These are phyloP conservation scores for Tenthredo livida DNA, from an alignment of 2,888 invertebrate genomes.

Conservation along the genomic window DNA sequence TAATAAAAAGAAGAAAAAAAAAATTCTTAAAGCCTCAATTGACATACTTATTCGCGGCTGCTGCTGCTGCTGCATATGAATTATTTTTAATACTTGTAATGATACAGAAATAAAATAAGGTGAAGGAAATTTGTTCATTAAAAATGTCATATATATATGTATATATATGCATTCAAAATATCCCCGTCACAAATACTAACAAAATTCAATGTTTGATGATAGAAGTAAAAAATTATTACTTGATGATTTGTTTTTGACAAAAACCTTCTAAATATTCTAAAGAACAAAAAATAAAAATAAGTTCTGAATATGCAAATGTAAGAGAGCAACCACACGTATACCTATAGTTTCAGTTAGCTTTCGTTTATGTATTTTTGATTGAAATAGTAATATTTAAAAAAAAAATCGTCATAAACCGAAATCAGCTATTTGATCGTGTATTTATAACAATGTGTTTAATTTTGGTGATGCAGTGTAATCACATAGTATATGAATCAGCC, in stretches of 20 bases:
- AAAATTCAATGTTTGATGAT: not conserved
- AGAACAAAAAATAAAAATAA: too few relatives aligned
- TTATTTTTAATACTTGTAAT: not conserved
- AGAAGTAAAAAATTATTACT: not conserved
- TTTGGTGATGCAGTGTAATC: not conserved
- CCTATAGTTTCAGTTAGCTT: not conserved
- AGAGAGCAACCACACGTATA: not conserved
- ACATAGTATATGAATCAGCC: not conserved
- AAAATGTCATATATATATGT: not conserved
- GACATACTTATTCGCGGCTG: conserved; percentile 4
- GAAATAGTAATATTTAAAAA: not conserved
- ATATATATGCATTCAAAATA: not conserved
- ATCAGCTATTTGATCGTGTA: not conserved
- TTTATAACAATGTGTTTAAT: not conserved
- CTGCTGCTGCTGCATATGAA: conserved; percentile 6
- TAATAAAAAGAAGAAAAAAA: not conserved
- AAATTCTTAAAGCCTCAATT: conserved; percentile 16
- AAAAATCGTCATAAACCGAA: not conserved
- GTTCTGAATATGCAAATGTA: not conserved
- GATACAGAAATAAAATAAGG: not conserved
- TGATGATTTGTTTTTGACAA: not conserved
- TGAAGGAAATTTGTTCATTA: not conserved
- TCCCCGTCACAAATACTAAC: not conserved
- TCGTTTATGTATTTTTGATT: not conserved
- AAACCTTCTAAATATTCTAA: not conserved